Conservation (phyloP, 1,140 invertebrate genomes). For the Littorina saxatilis region DNA sequence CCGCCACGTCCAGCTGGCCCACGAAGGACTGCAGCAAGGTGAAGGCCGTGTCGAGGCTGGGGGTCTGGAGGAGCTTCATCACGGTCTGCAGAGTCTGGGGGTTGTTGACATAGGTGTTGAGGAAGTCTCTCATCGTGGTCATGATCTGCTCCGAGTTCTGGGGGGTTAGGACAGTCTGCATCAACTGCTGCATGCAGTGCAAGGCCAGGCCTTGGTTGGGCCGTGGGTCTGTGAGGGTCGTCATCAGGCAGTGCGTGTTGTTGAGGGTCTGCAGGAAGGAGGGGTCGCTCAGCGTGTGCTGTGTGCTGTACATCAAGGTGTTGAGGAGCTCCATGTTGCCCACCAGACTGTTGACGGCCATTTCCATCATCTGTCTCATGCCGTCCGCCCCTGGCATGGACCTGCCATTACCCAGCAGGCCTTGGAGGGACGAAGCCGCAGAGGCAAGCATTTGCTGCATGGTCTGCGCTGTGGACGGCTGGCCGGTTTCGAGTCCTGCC, state of each 20-base stretch:
- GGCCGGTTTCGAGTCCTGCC: neutral
- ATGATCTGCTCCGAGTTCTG: neutral
- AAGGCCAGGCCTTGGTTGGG: neutral
- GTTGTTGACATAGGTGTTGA: neutral
- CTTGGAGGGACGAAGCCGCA: neutral
- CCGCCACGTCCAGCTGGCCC: neutral
- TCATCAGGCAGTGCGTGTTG: neutral
- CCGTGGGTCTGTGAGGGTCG: neutral
- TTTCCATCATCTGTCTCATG: neutral
- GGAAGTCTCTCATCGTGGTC: neutral
- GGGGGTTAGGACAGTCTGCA: neutral
- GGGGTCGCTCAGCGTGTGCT: neutral
- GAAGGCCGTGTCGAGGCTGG: conserved; percentile 1
- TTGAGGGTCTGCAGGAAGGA: neutral
- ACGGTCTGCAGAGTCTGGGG: neutral
- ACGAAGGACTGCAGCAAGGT: neutral
- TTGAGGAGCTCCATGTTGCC: neutral
- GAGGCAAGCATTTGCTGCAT: neutral
- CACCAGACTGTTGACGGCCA: neutral
- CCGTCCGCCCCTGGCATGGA: neutral
- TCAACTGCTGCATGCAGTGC: neutral
- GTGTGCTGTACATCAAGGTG: neutral
- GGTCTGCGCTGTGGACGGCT: neutral
- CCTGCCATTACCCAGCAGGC: neutral
- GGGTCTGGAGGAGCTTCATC: neutral